Evolutionary conservation across 2,888 invertebrate species (phyloP).

Genomic region (Epirrhoe tristata): DNA sequence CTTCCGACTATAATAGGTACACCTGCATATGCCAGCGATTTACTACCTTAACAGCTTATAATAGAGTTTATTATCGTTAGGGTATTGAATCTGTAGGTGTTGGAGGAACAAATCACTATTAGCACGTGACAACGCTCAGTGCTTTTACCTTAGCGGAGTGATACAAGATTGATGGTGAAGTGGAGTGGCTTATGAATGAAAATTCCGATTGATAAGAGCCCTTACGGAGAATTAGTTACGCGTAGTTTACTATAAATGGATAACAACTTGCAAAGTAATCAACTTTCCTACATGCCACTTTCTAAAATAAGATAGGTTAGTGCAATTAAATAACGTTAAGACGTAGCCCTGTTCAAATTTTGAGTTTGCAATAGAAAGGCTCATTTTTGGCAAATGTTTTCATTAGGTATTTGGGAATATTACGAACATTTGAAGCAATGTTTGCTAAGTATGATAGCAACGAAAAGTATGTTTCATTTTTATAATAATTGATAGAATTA

Average conservation of each 20-base stretch:
- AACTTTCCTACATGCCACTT: background rate
- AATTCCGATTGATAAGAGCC: slow-evolving; percentile 40
- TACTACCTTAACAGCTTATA: slow-evolving; percentile 50
- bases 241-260: background rate
- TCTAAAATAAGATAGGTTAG: background rate
- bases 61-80: slow-evolving; percentile 49
- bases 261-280: background rate
- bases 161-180: slow-evolving; percentile 47
- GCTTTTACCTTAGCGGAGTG: slow-evolving; percentile 57
- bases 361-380: no score
- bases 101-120: slow-evolving; percentile 69
- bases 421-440: no score
- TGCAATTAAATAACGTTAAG: background rate
- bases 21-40: slow-evolving; percentile 43
- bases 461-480: no score
- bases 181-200: slow-evolving; percentile 57
- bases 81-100: slow-evolving; percentile 56
- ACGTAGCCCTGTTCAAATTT: no score
- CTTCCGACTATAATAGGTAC: slow-evolving; percentile 67
- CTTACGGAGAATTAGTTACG: slow-evolving; percentile 8
- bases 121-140: slow-evolving; percentile 64
- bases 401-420: no score
- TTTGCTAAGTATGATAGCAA: no score
- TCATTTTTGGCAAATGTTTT: no score
- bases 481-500: no score